Percentiles rank a stretch among this genome's conserved stretches.
Conservation (phyloP, 2,113 vertebrate species). For the Suncus etruscus region DNA sequence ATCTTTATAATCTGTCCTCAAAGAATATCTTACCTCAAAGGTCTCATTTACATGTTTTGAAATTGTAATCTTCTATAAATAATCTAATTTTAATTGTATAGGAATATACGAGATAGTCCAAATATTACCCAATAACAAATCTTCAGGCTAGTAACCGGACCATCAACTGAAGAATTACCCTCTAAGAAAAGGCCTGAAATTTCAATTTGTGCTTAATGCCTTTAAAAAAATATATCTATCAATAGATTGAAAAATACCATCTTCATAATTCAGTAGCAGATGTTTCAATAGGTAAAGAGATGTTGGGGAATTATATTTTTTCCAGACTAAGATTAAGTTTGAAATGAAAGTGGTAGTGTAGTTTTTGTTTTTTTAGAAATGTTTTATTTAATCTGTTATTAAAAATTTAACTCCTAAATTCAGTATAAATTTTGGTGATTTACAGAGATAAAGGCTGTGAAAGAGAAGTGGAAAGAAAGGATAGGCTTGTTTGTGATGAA, state of each 20-base stretch:
- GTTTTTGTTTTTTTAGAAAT: neutral
- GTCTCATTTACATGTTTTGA: slow-evolving; percentile 25
- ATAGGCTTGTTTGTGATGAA: no score
- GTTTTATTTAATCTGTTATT: neutral
- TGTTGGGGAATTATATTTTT: slow-evolving; percentile 6
- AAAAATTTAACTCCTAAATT: neutral
- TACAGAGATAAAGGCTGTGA: no score
- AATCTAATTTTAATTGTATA: neutral
- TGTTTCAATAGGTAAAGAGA: slow-evolving; percentile 16
- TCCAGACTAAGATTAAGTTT: neutral
- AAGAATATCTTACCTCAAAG: slow-evolving; percentile 11
- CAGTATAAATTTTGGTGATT: no score
- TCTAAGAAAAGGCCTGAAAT: slow-evolving; percentile 43
- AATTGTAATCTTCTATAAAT: slow-evolving; percentile 55
- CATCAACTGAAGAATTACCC: slow-evolving; percentile 46
- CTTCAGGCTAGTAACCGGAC: neutral
- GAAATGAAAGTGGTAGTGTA: neutral
- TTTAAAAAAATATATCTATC: slow-evolving; percentile 34
- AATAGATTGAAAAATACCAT: slow-evolving; percentile 25
- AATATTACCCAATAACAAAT: slow-evolving; percentile 33
- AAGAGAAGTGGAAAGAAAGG: no score
- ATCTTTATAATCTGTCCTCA: neutral
- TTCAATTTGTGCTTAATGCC: slow-evolving; percentile 38
- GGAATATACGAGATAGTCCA: neutral
- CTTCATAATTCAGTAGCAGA: neutral